phyloP scores from a whole-genome alignment of 2,888 invertebrate genomes.

The Hedya salicella region DNA sequence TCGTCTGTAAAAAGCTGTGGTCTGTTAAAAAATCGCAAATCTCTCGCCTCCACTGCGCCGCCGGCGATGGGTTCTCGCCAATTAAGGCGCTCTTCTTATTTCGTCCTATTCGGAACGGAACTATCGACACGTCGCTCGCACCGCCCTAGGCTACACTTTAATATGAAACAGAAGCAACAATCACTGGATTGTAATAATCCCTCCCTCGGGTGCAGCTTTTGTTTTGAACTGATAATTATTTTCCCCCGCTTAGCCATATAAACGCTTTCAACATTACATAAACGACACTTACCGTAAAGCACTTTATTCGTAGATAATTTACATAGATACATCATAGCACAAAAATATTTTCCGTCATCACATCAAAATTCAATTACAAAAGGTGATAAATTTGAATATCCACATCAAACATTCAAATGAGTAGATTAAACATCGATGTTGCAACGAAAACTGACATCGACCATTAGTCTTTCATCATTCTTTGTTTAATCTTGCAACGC shows the following conservation, averaged over 20 bases:
- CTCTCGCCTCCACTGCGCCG: slow-evolving; percentile 56
- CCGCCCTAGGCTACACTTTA: slow-evolving; percentile 63
- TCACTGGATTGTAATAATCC: slow-evolving; percentile 58
- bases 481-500: slow-evolving; percentile 77
- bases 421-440: slow-evolving; percentile 77
- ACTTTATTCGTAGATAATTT: slow-evolving; percentile 60
- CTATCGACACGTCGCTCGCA: slow-evolving; percentile 53
- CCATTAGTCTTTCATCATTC: slow-evolving; percentile 80
- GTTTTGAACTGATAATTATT: slow-evolving; percentile 39
- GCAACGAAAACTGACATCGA: slow-evolving; percentile 74
- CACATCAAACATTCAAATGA: slow-evolving; percentile 73
- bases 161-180: slow-evolving; percentile 67
- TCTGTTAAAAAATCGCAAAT: slow-evolving; percentile 52
- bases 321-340: slow-evolving; percentile 32
- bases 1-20: background rate
- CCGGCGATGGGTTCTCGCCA: slow-evolving; percentile 69
- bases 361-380: slow-evolving; percentile 68
- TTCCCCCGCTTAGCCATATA: background rate
- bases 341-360: slow-evolving; percentile 63
- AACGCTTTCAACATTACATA: slow-evolving; percentile 10
- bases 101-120: slow-evolving; percentile 76
- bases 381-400: slow-evolving; percentile 72
- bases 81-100: slow-evolving; percentile 76
- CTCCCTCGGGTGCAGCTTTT: slow-evolving; percentile 38
- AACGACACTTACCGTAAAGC: slow-evolving; percentile 4